Conservation (phyloP, 1,140 invertebrate species). For the Drosophila baimaii region DNA sequence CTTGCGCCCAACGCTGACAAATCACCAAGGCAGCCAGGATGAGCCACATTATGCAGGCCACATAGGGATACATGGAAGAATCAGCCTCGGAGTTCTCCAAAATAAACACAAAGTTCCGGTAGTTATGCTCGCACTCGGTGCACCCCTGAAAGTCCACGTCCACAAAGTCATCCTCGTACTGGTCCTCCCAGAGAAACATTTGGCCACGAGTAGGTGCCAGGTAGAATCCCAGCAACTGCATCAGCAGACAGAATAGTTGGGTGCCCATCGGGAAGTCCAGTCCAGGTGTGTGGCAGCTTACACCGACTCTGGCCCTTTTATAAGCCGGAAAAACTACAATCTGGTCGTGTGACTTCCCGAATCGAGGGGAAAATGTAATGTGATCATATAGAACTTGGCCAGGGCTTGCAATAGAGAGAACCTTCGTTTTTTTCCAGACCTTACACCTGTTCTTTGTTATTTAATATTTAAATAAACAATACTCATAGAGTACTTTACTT, state of each 20-base stretch:
- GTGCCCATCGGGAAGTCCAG: background rate
- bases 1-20: slow-evolving; percentile 37
- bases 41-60: slow-evolving; percentile 56
- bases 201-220: slow-evolving; percentile 7
- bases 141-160: slow-evolving; percentile 43
- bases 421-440: no score
- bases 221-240: slow-evolving; percentile 29
- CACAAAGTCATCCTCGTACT: slow-evolving; percentile 55
- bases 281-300: background rate
- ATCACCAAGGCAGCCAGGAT: slow-evolving; percentile 36
- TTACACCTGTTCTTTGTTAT: slow-evolving; percentile 1
- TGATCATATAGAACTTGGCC: background rate
- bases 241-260: slow-evolving; percentile 8
- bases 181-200: slow-evolving; percentile 4
- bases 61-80: slow-evolving; percentile 35
- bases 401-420: background rate
- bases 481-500: background rate
- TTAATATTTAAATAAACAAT: background rate
- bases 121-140: slow-evolving; percentile 48
- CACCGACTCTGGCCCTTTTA: background rate
- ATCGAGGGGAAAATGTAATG: background rate
- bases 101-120: slow-evolving; percentile 57
- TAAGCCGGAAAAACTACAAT: background rate
- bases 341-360: background rate
- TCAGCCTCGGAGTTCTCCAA: slow-evolving; percentile 9